These are phyloP conservation scores for Poeciliopsis turrubarensis DNA, from an alignment of 2,113 vertebrate species.

Conservation along the genomic window DNA sequence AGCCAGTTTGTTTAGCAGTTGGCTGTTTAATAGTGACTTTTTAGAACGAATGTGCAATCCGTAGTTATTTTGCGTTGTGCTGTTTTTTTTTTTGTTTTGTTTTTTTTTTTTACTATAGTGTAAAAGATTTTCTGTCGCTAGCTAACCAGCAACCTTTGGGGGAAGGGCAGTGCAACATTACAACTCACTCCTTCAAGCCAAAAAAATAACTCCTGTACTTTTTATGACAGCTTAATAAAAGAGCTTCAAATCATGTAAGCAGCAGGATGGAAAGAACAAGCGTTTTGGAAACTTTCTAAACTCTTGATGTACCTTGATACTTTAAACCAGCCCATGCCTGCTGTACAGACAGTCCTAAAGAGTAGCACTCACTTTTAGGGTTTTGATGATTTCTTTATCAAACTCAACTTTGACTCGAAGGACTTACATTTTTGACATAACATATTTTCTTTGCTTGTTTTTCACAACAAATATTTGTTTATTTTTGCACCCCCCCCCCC, in stretches of 20 bases:
- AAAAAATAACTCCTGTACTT: background rate
- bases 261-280: background rate
- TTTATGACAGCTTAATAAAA: background rate
- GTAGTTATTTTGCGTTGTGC: too few relatives aligned
- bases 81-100: too few relatives aligned
- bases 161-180: background rate
- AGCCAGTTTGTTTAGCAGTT: background rate
- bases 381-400: background rate
- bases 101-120: background rate
- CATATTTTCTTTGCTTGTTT: conserved; percentile 8
- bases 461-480: conserved; percentile 14
- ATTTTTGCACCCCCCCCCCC: background rate
- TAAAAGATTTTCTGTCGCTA: background rate
- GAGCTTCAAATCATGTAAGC: background rate
- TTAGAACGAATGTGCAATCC: too few relatives aligned
- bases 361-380: background rate
- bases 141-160: background rate
- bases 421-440: background rate
- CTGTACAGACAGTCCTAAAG: background rate
- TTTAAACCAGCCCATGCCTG: background rate
- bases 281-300: background rate
- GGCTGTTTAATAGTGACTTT: background rate
- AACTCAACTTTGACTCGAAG: background rate
- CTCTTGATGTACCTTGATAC: background rate
- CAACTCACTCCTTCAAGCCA: background rate